Conservation (phyloP, 1,140 invertebrate species). For the Lordiphosa mommai region DNA sequence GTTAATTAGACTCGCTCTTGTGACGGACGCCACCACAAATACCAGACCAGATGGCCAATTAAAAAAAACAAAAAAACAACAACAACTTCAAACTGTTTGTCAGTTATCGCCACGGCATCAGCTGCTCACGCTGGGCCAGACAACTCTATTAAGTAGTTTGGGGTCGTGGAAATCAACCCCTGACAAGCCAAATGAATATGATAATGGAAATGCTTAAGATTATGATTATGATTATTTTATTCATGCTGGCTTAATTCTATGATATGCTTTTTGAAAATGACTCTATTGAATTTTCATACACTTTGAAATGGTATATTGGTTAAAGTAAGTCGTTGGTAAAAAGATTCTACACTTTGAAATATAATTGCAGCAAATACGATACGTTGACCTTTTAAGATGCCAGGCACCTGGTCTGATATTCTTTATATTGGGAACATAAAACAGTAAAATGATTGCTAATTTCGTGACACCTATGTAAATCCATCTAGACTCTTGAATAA, state of each 20-base stretch:
- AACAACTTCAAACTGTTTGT: constrained; percentile 45
- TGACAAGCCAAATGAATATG: neutral
- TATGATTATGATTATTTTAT: constrained; percentile 46
- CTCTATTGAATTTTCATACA: constrained; percentile 32
- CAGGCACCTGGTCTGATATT: too few species aligned
- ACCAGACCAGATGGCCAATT: constrained; percentile 24
- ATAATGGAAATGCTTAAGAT: constrained; percentile 25
- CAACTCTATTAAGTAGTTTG: constrained; percentile 46
- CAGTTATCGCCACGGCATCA: constrained; percentile 49
- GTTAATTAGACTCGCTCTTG: constrained; percentile 46
- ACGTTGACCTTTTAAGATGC: too few species aligned
- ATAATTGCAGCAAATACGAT: too few species aligned
- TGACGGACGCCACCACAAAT: constrained; percentile 17
- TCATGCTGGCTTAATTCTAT: constrained; percentile 34
- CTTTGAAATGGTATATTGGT: neutral
- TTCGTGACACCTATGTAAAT: too few species aligned
- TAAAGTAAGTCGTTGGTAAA: neutral
- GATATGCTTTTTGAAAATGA: constrained; percentile 14
- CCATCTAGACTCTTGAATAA: too few species aligned
- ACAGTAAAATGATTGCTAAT: too few species aligned
- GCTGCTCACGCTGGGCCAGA: constrained; percentile 47
- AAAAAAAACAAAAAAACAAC: too few species aligned
- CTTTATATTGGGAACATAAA: too few species aligned
- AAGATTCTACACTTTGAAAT: neutral
- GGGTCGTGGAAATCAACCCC: constrained; percentile 20